Evolutionary conservation across 2,113 vertebrate genomes (phyloP), one percentile per base, ranked within the genome.

Genomic region (Uria lomvia): DNA sequence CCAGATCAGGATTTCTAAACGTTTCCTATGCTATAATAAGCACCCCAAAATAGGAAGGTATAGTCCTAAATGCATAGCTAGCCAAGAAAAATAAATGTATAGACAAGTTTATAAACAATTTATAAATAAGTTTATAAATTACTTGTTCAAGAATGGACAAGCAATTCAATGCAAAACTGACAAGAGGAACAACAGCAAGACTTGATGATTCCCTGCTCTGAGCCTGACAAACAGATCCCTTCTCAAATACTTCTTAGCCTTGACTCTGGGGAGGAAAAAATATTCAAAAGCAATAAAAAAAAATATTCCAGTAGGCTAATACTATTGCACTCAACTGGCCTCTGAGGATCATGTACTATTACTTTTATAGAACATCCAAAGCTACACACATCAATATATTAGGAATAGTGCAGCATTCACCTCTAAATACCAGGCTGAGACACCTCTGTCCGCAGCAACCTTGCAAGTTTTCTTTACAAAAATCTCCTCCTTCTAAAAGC

Each of bases 321-420:
- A 74, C 2, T 40, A 30, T 45, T 3, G 0, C 26, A 79, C 6
- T 2, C 20, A 82, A 11, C 2, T 8, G 20, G 21, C 14, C 30
- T 47, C 30, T 0, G 0, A 50, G 13, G 82, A 67, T 24, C 15
- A 43, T 9, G 22, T 47, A 23, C 11, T 34, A 38, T 18, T 73
- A 60, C 11, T 88, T 72, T 86, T n/a, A 40, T 12, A 58, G 49
- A 83, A 63, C 5, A 20, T 42, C 34, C 22, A 13, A 79, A 2
- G 7, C 30, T 30, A 34, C 21, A 67, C 5, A 40, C 7, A 38
- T 45, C 42, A 56, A 22, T 56, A 20, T 43, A 30, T 16, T 34
- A 45, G 22, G n/a, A 79, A 50, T 2, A 42, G 18, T 45, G 36
- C 26, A 68, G 21, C 43, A 36, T 67, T 75, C 18, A 62, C 15